These are phyloP conservation scores for Forficula auricularia DNA, from an alignment of 1,140 invertebrate species.

Conservation along the genomic window DNA sequence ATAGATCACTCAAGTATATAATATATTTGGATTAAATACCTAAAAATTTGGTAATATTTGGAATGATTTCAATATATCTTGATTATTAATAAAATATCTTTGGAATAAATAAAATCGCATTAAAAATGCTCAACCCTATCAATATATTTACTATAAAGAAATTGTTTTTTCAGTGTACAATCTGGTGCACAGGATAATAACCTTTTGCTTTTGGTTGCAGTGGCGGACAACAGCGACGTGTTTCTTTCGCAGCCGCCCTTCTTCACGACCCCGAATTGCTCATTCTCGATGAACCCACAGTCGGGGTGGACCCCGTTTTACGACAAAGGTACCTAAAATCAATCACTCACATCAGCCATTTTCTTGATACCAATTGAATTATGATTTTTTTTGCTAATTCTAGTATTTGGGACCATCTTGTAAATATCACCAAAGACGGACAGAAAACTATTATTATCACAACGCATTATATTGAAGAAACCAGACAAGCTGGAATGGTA, in stretches of 20 bases:
- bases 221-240: slow-evolving; percentile 75
- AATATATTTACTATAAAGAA: too few relatives aligned
- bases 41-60: too few relatives aligned
- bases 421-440: slow-evolving; percentile 28
- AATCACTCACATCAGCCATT: too few relatives aligned
- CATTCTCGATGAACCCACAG: slow-evolving; percentile 86
- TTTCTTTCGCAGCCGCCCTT: slow-evolving; percentile 72
- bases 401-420: slow-evolving; percentile 41
- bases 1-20: too few relatives aligned
- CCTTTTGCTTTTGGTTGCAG: slow-evolving; percentile 22
- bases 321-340: slow-evolving; percentile 8
- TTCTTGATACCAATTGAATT: slow-evolving; percentile 16
- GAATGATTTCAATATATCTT: too few relatives aligned
- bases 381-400: slow-evolving; percentile 11
- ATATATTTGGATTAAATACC: too few relatives aligned
- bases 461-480: slow-evolving; percentile 43
- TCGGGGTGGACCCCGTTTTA: slow-evolving; percentile 30
- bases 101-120: too few relatives aligned
- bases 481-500: slow-evolving; percentile 31
- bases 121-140: too few relatives aligned
- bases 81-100: too few relatives aligned
- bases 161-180: too few relatives aligned
- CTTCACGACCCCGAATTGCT: slow-evolving; percentile 77
- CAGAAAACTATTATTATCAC: slow-evolving; percentile 31
- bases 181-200: too few relatives aligned